Evolutionary conservation across 2,113 vertebrate species (phyloP).

Genomic region (Pomatostomus ruficeps): DNA sequence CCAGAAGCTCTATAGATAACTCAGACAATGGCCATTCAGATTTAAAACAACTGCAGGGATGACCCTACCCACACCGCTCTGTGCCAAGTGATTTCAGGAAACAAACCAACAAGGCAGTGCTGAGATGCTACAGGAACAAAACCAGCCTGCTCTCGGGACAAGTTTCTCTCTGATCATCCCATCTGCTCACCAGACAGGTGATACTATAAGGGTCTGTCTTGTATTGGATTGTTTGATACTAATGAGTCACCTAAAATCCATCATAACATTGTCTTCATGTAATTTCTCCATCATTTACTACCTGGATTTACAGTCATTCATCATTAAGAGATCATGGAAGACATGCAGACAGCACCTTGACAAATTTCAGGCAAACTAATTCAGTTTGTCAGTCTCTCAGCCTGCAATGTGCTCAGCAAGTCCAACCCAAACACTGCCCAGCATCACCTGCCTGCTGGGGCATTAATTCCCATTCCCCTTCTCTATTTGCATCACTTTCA

Average conservation of each 20-base stretch:
- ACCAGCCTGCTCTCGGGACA: not conserved
- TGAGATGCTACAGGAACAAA: not conserved
- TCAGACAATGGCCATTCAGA: not conserved
- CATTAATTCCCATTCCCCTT: not conserved
- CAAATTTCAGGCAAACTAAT: not conserved
- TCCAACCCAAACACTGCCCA: not conserved
- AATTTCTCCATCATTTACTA: conserved; percentile 1
- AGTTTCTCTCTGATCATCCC: not conserved
- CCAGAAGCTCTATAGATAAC: not conserved
- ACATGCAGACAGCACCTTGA: not conserved
- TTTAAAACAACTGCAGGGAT: not conserved
- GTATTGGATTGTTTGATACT: not conserved
- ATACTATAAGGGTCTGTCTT: not conserved
- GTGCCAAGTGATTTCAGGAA: not conserved
- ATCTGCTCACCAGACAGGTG: not conserved
- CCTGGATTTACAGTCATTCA: conserved; percentile 6
- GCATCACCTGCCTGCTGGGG: not conserved
- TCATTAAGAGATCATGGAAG: not conserved
- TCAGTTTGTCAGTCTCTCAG: not conserved
- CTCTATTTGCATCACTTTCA: not conserved
- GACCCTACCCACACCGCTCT: not conserved
- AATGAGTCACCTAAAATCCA: conserved; percentile 9
- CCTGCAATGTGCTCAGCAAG: not conserved
- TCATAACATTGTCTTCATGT: not conserved
- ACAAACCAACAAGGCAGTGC: not conserved